These are phyloP conservation scores for Philereme transversata DNA, from an alignment of 2,888 invertebrate species.

Conservation along the genomic window DNA sequence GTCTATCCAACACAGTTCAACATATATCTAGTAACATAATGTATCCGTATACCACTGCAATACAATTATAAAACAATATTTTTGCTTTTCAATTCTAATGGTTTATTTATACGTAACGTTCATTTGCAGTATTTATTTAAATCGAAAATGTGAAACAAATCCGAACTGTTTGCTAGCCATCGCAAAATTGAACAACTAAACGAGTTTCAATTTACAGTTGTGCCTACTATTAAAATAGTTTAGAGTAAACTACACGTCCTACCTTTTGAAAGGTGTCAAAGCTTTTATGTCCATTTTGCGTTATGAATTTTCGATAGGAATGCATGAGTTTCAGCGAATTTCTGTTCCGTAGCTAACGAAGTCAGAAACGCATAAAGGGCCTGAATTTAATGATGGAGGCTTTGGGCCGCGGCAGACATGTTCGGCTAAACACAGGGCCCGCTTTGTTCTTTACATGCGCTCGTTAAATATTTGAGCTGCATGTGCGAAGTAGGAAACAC, in stretches of 20 bases:
- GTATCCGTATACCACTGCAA: too few relatives aligned
- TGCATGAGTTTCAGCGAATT: conserved; percentile 14
- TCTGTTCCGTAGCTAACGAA: conserved; percentile 52
- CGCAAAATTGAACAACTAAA: conserved; percentile 2
- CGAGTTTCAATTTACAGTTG: conserved; percentile 6
- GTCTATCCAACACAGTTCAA: not conserved
- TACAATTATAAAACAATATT: not conserved
- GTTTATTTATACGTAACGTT: conserved; percentile 3
- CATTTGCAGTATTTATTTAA: conserved; percentile 7
- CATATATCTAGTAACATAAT: not conserved
- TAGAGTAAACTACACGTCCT: not conserved
- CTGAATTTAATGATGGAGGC: conserved; percentile 62
- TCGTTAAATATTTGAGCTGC: conserved; percentile 72
- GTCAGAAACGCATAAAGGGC: conserved; percentile 53
- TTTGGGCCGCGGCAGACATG: conserved; percentile 48
- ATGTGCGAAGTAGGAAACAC: conserved; percentile 33
- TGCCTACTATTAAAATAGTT: not conserved
- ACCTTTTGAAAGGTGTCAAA: not conserved
- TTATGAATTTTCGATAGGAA: conserved; percentile 10
- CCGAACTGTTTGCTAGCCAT: not conserved
- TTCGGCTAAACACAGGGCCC: conserved; percentile 26
- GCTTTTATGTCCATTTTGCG: conserved; percentile 5
- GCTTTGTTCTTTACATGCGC: conserved; percentile 39
- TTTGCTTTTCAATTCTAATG: conserved; percentile 5
- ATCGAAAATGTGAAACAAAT: conserved; percentile 6